Conservation (phyloP, 1,140 invertebrate species). For the Diabrotica virgifera region DNA sequence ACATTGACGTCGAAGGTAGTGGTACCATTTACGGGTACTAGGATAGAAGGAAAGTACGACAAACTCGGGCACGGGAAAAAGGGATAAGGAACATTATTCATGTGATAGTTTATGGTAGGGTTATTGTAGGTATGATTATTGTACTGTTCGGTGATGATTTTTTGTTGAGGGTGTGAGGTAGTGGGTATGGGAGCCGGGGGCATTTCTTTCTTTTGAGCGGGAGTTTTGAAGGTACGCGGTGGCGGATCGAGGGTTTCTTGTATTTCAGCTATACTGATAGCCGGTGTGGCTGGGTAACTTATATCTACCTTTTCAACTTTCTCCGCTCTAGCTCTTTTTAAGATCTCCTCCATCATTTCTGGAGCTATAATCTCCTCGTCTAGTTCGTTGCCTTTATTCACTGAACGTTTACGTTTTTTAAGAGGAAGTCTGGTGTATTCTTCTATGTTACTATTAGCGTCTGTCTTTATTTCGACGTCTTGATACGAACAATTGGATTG, state of each 20-base stretch:
- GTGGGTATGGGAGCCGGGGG: constrained; percentile 25
- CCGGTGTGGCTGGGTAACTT: constrained; percentile 36
- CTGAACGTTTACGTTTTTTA: constrained; percentile 35
- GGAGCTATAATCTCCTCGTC: constrained; percentile 12
- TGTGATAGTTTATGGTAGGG: constrained; percentile 39
- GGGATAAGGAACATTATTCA: constrained; percentile 33
- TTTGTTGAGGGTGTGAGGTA: constrained; percentile 14
- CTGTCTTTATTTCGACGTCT: not conserved
- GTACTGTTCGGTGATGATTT: constrained; percentile 33
- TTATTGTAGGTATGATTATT: constrained; percentile 40
- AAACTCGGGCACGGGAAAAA: constrained; percentile 17
- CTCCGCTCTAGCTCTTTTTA: constrained; percentile 16
- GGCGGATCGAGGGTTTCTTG: constrained; percentile 23
- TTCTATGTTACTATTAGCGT: constrained; percentile 9
- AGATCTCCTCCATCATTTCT: constrained; percentile 20
- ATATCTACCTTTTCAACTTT: constrained; percentile 29
- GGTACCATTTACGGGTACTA: constrained; percentile 11
- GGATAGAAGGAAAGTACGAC: constrained; percentile 14
- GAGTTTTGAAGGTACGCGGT: constrained; percentile 29
- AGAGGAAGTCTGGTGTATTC: constrained; percentile 33
- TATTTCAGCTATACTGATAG: constrained; percentile 39
- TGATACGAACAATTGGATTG: too few relatives aligned
- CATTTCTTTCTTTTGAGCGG: constrained; percentile 36
- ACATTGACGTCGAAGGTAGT: constrained; percentile 16
- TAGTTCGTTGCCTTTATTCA: constrained; percentile 20